A percentile compares a stretch with the other conserved stretches of the same genome.
Conservation (phyloP, 2,888 invertebrate genomes). For the Phrixothrix hirtus region DNA sequence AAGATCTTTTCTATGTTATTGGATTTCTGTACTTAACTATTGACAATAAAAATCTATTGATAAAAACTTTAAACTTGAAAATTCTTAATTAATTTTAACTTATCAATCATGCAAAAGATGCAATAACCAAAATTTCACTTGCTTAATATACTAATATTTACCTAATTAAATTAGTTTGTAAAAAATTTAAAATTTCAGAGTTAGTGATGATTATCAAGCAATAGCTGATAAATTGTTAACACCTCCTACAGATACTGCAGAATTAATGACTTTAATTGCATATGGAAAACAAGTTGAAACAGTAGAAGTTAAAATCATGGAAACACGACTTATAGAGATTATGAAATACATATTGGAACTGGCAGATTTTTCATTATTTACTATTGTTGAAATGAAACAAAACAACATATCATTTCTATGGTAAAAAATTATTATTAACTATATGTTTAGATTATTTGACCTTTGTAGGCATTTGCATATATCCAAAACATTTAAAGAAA, state of each 20-base stretch:
- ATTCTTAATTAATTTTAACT: no score
- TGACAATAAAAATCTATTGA: no score
- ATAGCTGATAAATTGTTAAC: slow-evolving; percentile 80
- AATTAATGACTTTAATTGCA: slow-evolving; percentile 79
- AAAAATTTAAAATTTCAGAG: slow-evolving; percentile 56
- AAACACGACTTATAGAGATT: slow-evolving; percentile 68
- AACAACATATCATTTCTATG: slow-evolving; percentile 88
- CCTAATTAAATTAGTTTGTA: not conserved
- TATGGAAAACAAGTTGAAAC: slow-evolving; percentile 78
- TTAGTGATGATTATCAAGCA: slow-evolving; percentile 81
- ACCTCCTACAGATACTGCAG: slow-evolving; percentile 80
- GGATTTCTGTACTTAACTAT: no score
- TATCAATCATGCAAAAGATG: no score
- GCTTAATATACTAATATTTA: not conserved
- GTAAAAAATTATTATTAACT: no score
- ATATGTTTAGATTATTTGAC: no score
- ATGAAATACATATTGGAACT: slow-evolving; percentile 80
- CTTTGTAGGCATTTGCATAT: slow-evolving; percentile 72
- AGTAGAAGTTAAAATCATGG: slow-evolving; percentile 71
- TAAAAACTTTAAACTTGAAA: no score
- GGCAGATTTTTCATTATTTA: slow-evolving; percentile 78
- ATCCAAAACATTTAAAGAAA: slow-evolving; percentile 80
- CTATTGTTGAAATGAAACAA: slow-evolving; percentile 84
- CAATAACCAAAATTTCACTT: no score
- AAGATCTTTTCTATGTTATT: no score